Evolutionary conservation across 2,797 vertebrate genomes (phyloP), one percentile per base, ranked within the genome.

Genomic region (Antrozous pallidus): DNA sequence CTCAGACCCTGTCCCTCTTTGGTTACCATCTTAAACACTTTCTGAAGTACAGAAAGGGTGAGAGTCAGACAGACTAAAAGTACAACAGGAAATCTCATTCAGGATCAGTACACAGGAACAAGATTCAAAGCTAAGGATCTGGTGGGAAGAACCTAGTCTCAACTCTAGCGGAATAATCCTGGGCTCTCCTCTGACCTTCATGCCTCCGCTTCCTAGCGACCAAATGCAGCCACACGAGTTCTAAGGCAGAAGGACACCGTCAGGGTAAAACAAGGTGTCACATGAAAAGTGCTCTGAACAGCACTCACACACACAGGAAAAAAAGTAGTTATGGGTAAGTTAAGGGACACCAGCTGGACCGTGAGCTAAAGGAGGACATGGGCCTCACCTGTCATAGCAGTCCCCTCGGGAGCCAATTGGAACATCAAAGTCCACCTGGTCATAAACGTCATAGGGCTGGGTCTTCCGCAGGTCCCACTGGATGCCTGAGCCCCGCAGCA

Each of bases 401-500:
- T 99, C 99, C 0, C 99, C 99, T 0, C 38, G 98, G 74, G 98
- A 98, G 31, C 99, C 99, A 5, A 99, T 98, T 0, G 99, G 99
- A 12, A 99, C 97, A 1, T 99, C 99, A 13, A 99, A 99, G 40
- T 99, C 99, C 96, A 99, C 98, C 96, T 99, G 98, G 58, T 99
- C 99, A 0, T 99, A 99, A 42, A 98, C 99, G n/a, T 99, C 99
- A 3, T 99, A 99, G 0, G 99, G 99, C 97, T 99, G 99, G 0
- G 98, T 98, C 98, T 99, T 99, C 88, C 99, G 98, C 91, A 99
- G 98, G 94, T 99, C 99, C 99, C 99, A 99, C 82, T 99, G 99
- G 97, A 99, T 99, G 3, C 99, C 99, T 0, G 99, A 99, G 2
- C 99, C 99, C 3, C 99, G 98, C 26, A 99, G 98, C 99, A 99